Percentiles rank a stretch among this genome's conserved stretches.
Evolutionary conservation across 2,113 vertebrate genomes (phyloP).

Genomic region (Geococcyx californianus): DNA sequence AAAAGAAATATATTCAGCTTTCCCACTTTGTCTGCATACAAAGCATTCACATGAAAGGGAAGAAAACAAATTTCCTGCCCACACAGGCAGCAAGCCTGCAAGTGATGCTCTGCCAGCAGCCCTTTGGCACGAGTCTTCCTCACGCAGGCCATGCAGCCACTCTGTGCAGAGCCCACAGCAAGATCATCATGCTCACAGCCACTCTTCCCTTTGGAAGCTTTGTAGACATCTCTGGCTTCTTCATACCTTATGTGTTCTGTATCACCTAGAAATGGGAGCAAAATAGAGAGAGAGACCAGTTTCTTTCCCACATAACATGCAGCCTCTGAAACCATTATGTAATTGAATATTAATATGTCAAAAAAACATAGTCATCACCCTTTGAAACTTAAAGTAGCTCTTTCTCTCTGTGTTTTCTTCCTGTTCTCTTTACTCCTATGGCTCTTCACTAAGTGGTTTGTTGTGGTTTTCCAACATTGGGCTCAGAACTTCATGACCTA

Average conservation of each 20-base stretch:
- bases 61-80: neutral
- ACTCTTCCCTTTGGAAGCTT: neutral
- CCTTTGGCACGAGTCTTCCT: rapidly evolving
- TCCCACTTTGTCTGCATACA: neutral
- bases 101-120: rapidly evolving
- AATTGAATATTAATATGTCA: neutral
- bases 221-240: neutral
- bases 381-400: neutral
- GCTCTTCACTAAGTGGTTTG: neutral
- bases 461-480: neutral
- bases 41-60: neutral
- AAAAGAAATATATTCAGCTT: neutral
- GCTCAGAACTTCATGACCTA: neutral
- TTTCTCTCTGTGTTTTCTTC: neutral
- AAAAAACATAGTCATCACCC: neutral
- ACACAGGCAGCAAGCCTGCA: neutral
- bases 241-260: neutral
- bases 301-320: neutral
- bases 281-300: neutral
- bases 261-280: neutral
- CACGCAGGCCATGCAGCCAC: rapidly evolving
- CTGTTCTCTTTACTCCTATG: neutral
- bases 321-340: neutral
- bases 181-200: rapidly evolving
- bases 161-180: neutral